phyloP scores from a whole-genome alignment of 2,888 invertebrate species.

The Papilio gigon region DNA sequence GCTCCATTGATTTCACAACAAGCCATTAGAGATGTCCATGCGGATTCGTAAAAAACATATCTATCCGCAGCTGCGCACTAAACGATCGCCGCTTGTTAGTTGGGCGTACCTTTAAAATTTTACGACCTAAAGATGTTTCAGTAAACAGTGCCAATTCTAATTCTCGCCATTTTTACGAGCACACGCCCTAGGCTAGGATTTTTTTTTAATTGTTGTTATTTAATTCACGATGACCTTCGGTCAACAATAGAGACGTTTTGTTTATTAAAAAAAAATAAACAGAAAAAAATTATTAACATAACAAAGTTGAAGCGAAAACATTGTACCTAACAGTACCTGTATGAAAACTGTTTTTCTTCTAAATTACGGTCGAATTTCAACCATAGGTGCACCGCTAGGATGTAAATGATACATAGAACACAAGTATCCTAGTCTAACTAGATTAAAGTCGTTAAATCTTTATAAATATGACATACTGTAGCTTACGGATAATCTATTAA shows the following conservation, averaged over 20 bases:
- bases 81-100: slow-evolving; percentile 61
- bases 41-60: slow-evolving; percentile 58
- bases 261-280: too few species aligned
- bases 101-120: slow-evolving; percentile 60
- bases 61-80: slow-evolving; percentile 66
- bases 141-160: slow-evolving; percentile 61
- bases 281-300: too few species aligned
- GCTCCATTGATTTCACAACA: slow-evolving; percentile 63
- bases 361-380: too few species aligned
- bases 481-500: slow-evolving; percentile 36
- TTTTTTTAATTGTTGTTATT: slow-evolving; percentile 44
- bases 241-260: not conserved
- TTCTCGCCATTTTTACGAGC: slow-evolving; percentile 45
- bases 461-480: slow-evolving; percentile 21
- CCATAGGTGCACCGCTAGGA: too few species aligned
- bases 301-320: too few species aligned
- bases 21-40: slow-evolving; percentile 60
- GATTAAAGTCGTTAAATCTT: slow-evolving; percentile 23
- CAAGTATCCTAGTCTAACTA: not conserved
- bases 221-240: too few species aligned
- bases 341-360: too few species aligned
- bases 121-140: slow-evolving; percentile 55
- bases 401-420: too few species aligned
- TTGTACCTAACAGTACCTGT: too few species aligned
- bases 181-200: slow-evolving; percentile 47